Evolutionary conservation across 2,888 invertebrate species (phyloP), one percentile per base, ranked within the genome.

Genomic region (Sarcophaga caerulescens): DNA sequence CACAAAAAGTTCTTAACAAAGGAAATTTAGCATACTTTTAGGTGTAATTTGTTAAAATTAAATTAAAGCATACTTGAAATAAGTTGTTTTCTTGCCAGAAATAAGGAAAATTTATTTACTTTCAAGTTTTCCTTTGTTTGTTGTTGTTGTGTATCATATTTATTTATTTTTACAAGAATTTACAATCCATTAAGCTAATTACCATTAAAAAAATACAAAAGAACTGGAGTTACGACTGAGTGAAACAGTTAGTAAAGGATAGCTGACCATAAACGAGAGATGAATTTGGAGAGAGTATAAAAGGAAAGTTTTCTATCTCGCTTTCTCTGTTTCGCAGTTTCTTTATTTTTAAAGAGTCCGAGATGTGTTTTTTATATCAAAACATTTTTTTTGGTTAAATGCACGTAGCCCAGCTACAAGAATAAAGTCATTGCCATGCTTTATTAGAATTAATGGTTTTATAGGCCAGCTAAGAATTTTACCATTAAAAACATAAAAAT

Each of bases 161-260:
- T 52, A 66, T 19, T 45, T 59, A 74, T 76, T 75, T 57, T 57
- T 62, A 80, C 17, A 65, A 71, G 73, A 80, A 80, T 45, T 70
- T 73, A 80, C 68, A 68, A 73, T 76, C 85, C 79, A 82, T 82
- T 82, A 66, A 79, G 76, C 71, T 82, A 85, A 85, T 82, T 85
- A 75, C 75, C 45, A 57, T 59, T 57, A 66, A 76, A 71, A 52
- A 66, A 66, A 63, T 35, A 17, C 21, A n/a, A 52, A 10, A 70
- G 45, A 57, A 17, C n/a, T 17, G n/a, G 17, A 57, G 4, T 62
- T 17, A 60, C 6, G 4, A 21, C 21, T 25, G 4, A 52, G 44
- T 44, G 4, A 21, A 45, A 59, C 19, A 80, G 12, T 65, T 45
- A 66, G 44, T 14, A 6, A 57, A 62, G 47, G 11, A 62, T 44